Base-by-base conservation (phyloP, 2,113 vertebrate genomes). In the Saccopteryx bilineata region DNA sequence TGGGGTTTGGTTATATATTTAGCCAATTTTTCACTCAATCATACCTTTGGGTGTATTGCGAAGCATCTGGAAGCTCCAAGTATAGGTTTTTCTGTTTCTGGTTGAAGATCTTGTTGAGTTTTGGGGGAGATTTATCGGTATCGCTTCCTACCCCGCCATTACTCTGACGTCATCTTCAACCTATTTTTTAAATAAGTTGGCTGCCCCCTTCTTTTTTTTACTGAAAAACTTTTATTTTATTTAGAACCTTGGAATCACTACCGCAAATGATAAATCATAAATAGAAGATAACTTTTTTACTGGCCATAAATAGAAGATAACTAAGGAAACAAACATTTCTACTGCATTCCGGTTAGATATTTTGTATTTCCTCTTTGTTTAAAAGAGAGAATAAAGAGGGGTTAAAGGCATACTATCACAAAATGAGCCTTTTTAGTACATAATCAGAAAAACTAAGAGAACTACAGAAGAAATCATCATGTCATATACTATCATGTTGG, bases 341-440 rank as follows among this genome's bases (percentile, higher is more conserved):
- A 61, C 5, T 82, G 5, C 14, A 58, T 93, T 81, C 7, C 26
- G 28, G 18, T 74, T 94, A 75, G 31, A 11, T 68, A 84, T 91
- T 94, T 94, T 89, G 15, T 66, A 21, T 84, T 75, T 94, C 78
- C 9, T 86, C 54, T 81, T 68, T 87, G 39, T 78, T 91, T 87
- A 84, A 87, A 69, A 80, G 52, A 65, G 82, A 87, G 5, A 81
- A 79, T n/a, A 90, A 92, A 72, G 5, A 54, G 63, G 9, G 82
- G 7, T 78, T 82, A 82, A 72, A 89, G 68, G 78, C 10, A n/a
- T 50, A 69, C 24, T 63, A 75, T 21, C 13, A 71, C 3, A 7
- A 87, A 94, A 95, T 80, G 39, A 89, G 18, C 12, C 5, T 24
- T 78, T 79, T 92, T 92, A 31, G 56, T 52, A 78, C 5, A 60